Percentiles rank a stretch among this genome's conserved stretches.
These are phyloP conservation scores for Petaurus breviceps DNA, from an alignment of 2,113 vertebrate genomes.

Conservation along the genomic window DNA sequence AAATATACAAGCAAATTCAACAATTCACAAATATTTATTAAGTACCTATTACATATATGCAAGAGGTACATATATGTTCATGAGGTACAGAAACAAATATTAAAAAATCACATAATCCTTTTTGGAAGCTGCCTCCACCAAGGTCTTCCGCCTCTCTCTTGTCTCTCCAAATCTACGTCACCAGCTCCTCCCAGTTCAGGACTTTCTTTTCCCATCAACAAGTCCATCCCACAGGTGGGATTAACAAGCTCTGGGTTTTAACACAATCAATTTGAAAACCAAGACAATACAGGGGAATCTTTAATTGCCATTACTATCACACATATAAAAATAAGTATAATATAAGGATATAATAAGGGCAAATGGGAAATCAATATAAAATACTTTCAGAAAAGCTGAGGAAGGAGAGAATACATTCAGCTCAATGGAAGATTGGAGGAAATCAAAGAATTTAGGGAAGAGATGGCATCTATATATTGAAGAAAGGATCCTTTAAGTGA, in stretches of 20 bases:
- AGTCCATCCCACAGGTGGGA: no score
- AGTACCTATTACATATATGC: neutral
- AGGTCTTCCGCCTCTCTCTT: no score
- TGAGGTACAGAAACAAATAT: no score
- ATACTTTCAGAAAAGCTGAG: neutral
- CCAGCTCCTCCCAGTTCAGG: no score
- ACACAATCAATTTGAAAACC: no score
- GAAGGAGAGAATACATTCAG: neutral
- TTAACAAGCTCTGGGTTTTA: no score
- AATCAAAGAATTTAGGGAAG: neutral
- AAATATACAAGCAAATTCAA: neutral
- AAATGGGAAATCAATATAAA: neutral
- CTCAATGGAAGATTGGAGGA: neutral
- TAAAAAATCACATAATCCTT: neutral
- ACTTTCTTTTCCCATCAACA: no score
- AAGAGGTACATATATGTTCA: no score
- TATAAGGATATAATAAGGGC: neutral
- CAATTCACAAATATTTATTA: neutral
- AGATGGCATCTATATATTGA: neutral
- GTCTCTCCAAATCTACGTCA: no score
- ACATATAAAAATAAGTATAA: neutral
- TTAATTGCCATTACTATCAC: no score
- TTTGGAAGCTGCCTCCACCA: no score
- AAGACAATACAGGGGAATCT: no score
- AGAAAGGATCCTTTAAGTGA: neutral